Conservation (phyloP, 2,113 vertebrate species). For the Peromyscus polionotus region DNA sequence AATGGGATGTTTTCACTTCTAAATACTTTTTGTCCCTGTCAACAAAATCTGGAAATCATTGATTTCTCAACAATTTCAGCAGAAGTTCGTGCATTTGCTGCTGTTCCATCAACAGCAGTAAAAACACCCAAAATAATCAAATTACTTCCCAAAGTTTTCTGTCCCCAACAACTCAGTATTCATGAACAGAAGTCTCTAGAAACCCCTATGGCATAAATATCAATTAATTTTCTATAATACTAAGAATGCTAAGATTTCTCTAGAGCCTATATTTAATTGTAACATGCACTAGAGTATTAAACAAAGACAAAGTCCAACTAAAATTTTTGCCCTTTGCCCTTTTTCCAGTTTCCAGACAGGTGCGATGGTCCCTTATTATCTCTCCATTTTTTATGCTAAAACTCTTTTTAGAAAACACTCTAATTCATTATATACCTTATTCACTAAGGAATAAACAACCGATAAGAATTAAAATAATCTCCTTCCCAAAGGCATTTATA, state of each 20-base stretch:
- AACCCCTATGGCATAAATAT: constrained; percentile 56
- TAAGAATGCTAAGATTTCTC: constrained; percentile 56
- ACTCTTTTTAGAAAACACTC: constrained; percentile 68
- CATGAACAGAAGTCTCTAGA: constrained; percentile 41
- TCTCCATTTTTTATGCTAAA: constrained; percentile 29
- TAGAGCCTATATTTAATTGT: constrained; percentile 59
- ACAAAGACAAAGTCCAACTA: constrained; percentile 19
- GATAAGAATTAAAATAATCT: constrained; percentile 69
- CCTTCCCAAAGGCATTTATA: constrained; percentile 57
- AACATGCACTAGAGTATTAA: constrained; percentile 48
- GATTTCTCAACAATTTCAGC: background rate
- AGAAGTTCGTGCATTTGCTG: background rate
- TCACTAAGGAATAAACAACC: constrained; percentile 56
- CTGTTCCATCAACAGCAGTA: background rate
- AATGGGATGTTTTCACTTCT: background rate
- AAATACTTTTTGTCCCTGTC: constrained; percentile 9
- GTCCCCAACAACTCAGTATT: constrained; percentile 28
- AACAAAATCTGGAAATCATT: constrained; percentile 35
- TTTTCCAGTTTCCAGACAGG: constrained; percentile 46
- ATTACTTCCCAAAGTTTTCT: constrained; percentile 53
- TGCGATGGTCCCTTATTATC: background rate
- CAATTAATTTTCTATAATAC: constrained; percentile 63
- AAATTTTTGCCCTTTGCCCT: constrained; percentile 39
- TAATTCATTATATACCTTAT: constrained; percentile 64
- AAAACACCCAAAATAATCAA: constrained; percentile 39